Evolutionary conservation across 2,797 vertebrate species (phyloP), one percentile per base, ranked within the genome.

Genomic region (Arctocebus calabarensis): DNA sequence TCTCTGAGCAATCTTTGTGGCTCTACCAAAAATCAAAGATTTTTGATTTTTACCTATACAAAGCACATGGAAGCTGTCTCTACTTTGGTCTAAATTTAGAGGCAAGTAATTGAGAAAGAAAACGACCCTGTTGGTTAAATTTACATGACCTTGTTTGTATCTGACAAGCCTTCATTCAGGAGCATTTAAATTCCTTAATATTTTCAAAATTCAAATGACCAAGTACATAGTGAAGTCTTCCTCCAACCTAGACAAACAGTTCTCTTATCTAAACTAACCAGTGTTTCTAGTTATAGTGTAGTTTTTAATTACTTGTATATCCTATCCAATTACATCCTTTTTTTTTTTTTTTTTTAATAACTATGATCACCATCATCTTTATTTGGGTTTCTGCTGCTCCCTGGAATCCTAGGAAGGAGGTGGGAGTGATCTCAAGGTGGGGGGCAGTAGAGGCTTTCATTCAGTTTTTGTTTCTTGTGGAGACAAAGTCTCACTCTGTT

Each of bases 11-110:
- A 90, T 88, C 94, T n/a, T 86, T 34, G 81, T 81, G 79, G 94
- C 20, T 84, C 34, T 89, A 92, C 43, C 32, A 90, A 96, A 96
- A 97, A 86, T 90, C 74, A 95, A 74, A 91, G 70, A 20, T 17
- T 92, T 95, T 78, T 91, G 45, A 43, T 52, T 95, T 97, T 81
- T 88, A 94, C 19, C 40, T 40, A 92, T 25, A 92, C 40, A 88
- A 88, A 85, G 29, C n/a, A 83, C 11, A 94, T 81, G 45, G 19
- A 86, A 91, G 40, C 2, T 52, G 77, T 62, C 25, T 96, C 74
- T 91, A 88, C 45, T 70, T 82, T 79, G 59, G 64, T 55, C 29
- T 83, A 84, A 19, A 93, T 83, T 92, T 93, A 94, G 34, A 96
- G 25, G n/a, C 48, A 90, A 79, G 43, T 88, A 84, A 94, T 88